phyloP scores from a whole-genome alignment of 2,113 vertebrate genomes.

The Cyprinodon brontotheroides region DNA sequence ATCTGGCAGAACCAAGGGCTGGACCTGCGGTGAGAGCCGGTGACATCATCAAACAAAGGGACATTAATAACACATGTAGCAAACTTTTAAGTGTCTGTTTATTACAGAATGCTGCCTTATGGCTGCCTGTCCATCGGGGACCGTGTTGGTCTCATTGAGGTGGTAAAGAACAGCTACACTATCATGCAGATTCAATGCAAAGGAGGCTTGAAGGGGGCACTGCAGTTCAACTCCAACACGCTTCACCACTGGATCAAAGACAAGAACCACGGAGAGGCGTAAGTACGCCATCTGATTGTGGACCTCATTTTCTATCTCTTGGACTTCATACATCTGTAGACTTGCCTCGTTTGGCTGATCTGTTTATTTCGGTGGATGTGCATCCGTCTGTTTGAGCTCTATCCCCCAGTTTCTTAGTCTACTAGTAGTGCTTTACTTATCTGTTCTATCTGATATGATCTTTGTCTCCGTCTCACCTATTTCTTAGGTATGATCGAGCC shows the following conservation, averaged over 20 bases:
- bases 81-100: slow-evolving; percentile 26
- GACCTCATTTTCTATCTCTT: not conserved
- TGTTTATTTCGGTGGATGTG: too few relatives aligned
- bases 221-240: slow-evolving; percentile 83
- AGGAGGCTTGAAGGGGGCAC: slow-evolving; percentile 82
- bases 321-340: not conserved
- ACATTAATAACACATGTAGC: slow-evolving; percentile 6
- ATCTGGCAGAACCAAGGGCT: slow-evolving; percentile 98
- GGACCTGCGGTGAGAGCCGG: slow-evolving; percentile 86
- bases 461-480: not conserved
- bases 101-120: slow-evolving; percentile 91
- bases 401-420: not conserved
- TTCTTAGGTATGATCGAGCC: slow-evolving; percentile 77
- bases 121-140: slow-evolving; percentile 95
- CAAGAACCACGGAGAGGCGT: slow-evolving; percentile 82
- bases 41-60: slow-evolving; percentile 4
- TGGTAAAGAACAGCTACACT: slow-evolving; percentile 86
- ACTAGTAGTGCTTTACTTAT: not conserved
- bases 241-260: slow-evolving; percentile 85
- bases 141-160: slow-evolving; percentile 95
- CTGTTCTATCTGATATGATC: not conserved
- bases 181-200: slow-evolving; percentile 95
- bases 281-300: slow-evolving; percentile 26
- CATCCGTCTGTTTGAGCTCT: not conserved
- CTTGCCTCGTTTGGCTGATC: not conserved